phyloP scores from a whole-genome alignment of 2,888 invertebrate genomes.

The Trichacis sp. region DNA sequence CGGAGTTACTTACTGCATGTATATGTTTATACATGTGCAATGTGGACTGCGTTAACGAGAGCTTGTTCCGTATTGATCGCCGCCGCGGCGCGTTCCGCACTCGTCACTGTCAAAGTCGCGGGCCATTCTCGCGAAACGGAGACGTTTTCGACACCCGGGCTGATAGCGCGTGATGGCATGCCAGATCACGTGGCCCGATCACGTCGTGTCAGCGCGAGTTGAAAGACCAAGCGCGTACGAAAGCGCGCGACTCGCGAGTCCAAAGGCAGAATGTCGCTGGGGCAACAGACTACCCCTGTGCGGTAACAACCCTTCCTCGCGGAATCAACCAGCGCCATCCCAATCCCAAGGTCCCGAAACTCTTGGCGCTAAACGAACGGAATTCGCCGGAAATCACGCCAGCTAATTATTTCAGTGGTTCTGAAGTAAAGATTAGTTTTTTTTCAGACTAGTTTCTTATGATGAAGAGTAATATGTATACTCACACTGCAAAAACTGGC shows the following conservation, averaged over 20 bases:
- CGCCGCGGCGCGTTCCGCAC: slow-evolving; percentile 31
- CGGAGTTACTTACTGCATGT: slow-evolving; percentile 10
- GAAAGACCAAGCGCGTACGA: slow-evolving; percentile 18
- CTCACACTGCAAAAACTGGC: no score
- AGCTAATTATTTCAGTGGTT: no score
- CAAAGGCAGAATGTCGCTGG: slow-evolving; percentile 18
- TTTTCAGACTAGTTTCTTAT: no score
- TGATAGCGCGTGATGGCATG: slow-evolving; percentile 21
- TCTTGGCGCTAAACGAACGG: no score
- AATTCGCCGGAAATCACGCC: no score
- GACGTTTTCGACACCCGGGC: background rate
- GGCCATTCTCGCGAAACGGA: slow-evolving; percentile 13
- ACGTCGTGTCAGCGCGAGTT: slow-evolving; percentile 27
- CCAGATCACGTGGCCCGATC: slow-evolving; percentile 19
- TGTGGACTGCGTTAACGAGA: slow-evolving; percentile 26
- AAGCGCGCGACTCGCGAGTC: slow-evolving; percentile 19
- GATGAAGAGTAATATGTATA: no score
- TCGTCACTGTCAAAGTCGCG: slow-evolving; percentile 20
- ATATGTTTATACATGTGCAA: slow-evolving; percentile 22
- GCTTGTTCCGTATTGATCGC: slow-evolving; percentile 38
- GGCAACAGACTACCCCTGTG: slow-evolving; percentile 10
- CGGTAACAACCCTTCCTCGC: background rate
- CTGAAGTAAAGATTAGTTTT: no score
- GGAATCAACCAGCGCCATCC: background rate
- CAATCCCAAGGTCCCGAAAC: no score